These are phyloP conservation scores for Drosophila rellima DNA, from an alignment of 2,888 invertebrate species.

Conservation along the genomic window DNA sequence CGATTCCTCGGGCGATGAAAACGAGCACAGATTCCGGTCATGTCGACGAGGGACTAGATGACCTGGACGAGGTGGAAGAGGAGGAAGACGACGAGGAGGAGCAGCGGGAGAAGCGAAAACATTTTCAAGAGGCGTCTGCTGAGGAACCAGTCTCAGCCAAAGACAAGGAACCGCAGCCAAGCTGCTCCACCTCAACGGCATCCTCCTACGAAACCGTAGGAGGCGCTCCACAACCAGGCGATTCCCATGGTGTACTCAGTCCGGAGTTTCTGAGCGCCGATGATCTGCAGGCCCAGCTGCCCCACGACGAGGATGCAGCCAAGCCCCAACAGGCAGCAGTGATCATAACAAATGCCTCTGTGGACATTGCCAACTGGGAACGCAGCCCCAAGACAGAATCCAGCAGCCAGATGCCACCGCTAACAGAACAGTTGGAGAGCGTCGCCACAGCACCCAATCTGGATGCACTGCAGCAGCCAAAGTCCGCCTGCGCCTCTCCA, in stretches of 20 bases:
- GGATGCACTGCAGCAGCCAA: conserved; percentile 84
- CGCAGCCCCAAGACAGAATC: conserved; percentile 85
- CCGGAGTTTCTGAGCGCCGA: conserved; percentile 86
- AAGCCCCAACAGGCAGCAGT: conserved; percentile 87
- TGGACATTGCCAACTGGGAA: conserved; percentile 87
- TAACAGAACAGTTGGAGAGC: conserved; percentile 87
- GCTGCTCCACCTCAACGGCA: conserved; percentile 84
- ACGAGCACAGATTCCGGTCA: conserved; percentile 85
- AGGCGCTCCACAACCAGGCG: conserved; percentile 67
- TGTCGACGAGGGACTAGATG: conserved; percentile 84
- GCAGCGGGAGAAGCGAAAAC: not conserved
- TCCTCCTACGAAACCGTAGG: conserved; percentile 86
- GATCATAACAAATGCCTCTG: conserved; percentile 90
- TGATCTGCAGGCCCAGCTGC: conserved; percentile 84
- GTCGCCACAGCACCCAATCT: conserved; percentile 45
- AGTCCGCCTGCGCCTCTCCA: conserved; percentile 92
- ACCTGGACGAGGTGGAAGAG: conserved; percentile 76
- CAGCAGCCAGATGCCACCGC: conserved; percentile 87
- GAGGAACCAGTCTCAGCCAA: conserved; percentile 25
- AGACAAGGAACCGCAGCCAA: conserved; percentile 43
- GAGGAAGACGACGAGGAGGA: conserved; percentile 18
- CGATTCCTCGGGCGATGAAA: conserved; percentile 84
- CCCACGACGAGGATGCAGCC: conserved; percentile 54
- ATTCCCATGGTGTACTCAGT: conserved; percentile 74
- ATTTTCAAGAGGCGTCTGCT: not conserved